Evolutionary conservation across 2,888 invertebrate genomes (phyloP).

Genomic region (Drosophila buzzatii): DNA sequence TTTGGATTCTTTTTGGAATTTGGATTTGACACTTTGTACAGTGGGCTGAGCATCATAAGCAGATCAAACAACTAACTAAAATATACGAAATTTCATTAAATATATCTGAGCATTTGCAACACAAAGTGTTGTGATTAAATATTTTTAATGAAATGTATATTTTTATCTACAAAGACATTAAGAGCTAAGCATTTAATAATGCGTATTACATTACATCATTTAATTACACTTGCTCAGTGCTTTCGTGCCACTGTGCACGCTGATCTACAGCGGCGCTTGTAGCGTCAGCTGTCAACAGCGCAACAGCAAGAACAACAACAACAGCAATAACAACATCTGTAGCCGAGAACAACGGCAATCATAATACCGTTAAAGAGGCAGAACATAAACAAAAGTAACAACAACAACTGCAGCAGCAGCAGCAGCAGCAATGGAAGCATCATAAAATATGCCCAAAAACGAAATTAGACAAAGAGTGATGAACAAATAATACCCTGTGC

Average conservation of each 20-base stretch:
- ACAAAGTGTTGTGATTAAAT: too few species aligned
- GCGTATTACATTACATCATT: neutral
- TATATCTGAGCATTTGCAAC: neutral
- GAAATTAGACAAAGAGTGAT: neutral
- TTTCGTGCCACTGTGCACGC: conserved; percentile 38
- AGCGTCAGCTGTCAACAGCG: conserved; percentile 55
- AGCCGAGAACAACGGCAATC: conserved; percentile 69
- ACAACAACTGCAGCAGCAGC: conserved; percentile 38
- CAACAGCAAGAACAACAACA: conserved; percentile 29
- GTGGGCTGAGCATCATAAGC: conserved; percentile 10
- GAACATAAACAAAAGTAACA: conserved; percentile 69
- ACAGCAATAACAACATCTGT: conserved; percentile 26
- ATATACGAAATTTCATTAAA: neutral
- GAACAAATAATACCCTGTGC: conserved; percentile 22
- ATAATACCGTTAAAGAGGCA: conserved; percentile 74
- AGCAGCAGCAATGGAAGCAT: conserved; percentile 33
- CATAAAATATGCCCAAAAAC: conserved; percentile 39
- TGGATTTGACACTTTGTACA: conserved; percentile 25
- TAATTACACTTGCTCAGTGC: neutral
- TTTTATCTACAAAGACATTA: neutral
- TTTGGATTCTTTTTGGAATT: conserved; percentile 16
- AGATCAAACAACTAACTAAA: neutral
- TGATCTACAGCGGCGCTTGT: conserved; percentile 39
- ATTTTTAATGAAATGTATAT: neutral
- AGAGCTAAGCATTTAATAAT: neutral